Percentiles rank a stretch among this genome's conserved stretches.
phyloP scores from a whole-genome alignment of 2,888 invertebrate species.

The Escarpia spicata region DNA sequence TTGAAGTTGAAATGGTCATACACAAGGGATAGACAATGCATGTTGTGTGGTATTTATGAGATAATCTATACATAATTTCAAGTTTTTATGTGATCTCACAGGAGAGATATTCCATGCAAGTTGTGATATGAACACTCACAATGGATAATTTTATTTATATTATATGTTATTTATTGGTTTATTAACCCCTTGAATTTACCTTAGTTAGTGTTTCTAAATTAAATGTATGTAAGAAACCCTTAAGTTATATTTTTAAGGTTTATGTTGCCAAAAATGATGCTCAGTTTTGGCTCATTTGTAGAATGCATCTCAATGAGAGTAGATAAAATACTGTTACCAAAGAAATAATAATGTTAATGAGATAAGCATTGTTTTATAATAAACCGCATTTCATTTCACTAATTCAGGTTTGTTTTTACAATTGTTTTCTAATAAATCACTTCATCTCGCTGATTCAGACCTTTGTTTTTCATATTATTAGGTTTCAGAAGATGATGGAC shows the following conservation, averaged over 20 bases:
- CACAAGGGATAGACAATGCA: too few relatives aligned
- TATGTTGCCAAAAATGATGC: not conserved
- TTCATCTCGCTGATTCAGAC: too few relatives aligned
- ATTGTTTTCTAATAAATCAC: too few relatives aligned
- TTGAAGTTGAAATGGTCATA: conserved; percentile 26
- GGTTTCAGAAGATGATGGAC: not conserved
- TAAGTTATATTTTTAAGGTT: not conserved
- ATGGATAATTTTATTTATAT: not conserved
- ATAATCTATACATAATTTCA: too few relatives aligned
- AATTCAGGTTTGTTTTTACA: too few relatives aligned
- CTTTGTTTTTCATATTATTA: too few relatives aligned
- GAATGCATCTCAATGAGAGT: not conserved
- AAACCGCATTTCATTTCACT: too few relatives aligned
- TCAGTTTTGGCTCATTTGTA: not conserved
- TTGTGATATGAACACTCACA: not conserved
- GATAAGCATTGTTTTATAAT: too few relatives aligned
- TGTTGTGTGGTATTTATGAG: too few relatives aligned
- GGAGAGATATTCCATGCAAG: not conserved
- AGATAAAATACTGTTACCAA: not conserved
- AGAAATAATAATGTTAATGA: not conserved
- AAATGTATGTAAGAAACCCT: not conserved
- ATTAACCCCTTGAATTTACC: not conserved
- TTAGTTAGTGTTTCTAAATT: not conserved
- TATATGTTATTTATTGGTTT: too few relatives aligned
- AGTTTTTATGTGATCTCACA: too few relatives aligned